Evolutionary conservation across 2,888 invertebrate genomes (phyloP).

Genomic region (Tholera decimalis): DNA sequence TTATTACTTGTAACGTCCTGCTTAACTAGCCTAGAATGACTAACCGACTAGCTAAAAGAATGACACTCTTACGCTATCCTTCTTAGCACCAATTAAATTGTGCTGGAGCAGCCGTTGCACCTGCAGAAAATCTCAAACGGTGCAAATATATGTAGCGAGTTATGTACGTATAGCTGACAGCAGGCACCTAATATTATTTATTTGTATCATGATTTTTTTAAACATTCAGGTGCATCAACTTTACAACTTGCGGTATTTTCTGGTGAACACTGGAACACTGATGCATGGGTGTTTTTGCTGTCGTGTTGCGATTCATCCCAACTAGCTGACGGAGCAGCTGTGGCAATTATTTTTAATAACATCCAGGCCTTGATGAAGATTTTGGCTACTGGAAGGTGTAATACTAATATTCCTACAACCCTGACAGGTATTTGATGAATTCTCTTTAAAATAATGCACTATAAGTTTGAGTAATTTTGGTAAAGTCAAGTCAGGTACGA

Average conservation of each 20-base stretch:
- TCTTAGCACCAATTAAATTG: too few relatives aligned
- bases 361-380: slow-evolving; percentile 80
- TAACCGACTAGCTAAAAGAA: too few relatives aligned
- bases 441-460: neutral
- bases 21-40: too few relatives aligned
- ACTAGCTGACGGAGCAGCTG: slow-evolving; percentile 87
- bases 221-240: slow-evolving; percentile 82
- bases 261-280: slow-evolving; percentile 80
- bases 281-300: slow-evolving; percentile 82
- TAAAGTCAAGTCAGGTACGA: too few relatives aligned
- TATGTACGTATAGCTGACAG: too few relatives aligned
- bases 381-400: slow-evolving; percentile 85
- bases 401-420: slow-evolving; percentile 85
- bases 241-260: slow-evolving; percentile 87
- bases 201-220: too few relatives aligned
- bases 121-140: too few relatives aligned
- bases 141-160: too few relatives aligned
- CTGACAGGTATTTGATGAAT: slow-evolving; percentile 72
- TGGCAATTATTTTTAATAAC: slow-evolving; percentile 86
- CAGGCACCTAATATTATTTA: too few relatives aligned
- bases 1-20: neutral
- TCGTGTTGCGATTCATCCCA: slow-evolving; percentile 88
- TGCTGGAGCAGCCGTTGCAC: too few relatives aligned
- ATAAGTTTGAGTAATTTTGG: neutral
- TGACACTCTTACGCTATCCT: too few relatives aligned